These are phyloP conservation scores for Crenichthys baileyi DNA, from an alignment of 2,797 vertebrate genomes.

Conservation along the genomic window DNA sequence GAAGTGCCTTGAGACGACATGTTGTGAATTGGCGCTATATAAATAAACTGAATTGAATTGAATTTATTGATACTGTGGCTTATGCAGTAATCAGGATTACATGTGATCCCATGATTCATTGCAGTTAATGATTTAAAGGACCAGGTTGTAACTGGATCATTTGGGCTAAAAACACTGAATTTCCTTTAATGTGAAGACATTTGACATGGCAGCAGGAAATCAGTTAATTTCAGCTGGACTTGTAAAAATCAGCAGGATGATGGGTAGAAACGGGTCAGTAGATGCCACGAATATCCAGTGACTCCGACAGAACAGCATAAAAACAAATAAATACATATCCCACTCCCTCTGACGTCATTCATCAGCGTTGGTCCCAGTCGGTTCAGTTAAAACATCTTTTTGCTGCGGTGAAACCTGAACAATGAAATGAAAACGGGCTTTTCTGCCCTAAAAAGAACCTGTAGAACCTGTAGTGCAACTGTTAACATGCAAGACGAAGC, in stretches of 20 bases:
- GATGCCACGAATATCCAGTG: conserved; percentile 67
- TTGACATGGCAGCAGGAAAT: neutral
- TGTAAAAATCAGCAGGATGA: neutral
- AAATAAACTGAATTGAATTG: too few relatives aligned
- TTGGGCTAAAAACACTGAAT: neutral
- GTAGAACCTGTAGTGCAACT: conserved; percentile 50
- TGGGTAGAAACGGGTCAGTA: conserved; percentile 37
- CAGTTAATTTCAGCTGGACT: conserved; percentile 36
- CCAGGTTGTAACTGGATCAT: neutral
- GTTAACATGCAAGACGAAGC: conserved; percentile 60
- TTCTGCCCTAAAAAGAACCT: neutral
- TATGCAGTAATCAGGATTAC: too few relatives aligned
- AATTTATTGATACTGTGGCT: too few relatives aligned
- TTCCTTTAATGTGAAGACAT: neutral
- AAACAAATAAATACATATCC: conserved; percentile 15
- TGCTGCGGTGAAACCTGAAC: conserved; percentile 17
- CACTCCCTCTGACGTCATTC: neutral
- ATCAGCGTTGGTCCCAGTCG: conserved; percentile 50
- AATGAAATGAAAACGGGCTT: conserved; percentile 7
- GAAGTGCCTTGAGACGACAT: too few relatives aligned
- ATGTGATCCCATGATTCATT: too few relatives aligned
- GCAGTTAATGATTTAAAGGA: too few relatives aligned
- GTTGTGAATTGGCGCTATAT: too few relatives aligned
- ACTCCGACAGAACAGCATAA: conserved; percentile 36
- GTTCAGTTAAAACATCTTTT: neutral